These are phyloP conservation scores for Egretta garzetta DNA, from an alignment of 2,113 vertebrate genomes.

Conservation along the genomic window DNA sequence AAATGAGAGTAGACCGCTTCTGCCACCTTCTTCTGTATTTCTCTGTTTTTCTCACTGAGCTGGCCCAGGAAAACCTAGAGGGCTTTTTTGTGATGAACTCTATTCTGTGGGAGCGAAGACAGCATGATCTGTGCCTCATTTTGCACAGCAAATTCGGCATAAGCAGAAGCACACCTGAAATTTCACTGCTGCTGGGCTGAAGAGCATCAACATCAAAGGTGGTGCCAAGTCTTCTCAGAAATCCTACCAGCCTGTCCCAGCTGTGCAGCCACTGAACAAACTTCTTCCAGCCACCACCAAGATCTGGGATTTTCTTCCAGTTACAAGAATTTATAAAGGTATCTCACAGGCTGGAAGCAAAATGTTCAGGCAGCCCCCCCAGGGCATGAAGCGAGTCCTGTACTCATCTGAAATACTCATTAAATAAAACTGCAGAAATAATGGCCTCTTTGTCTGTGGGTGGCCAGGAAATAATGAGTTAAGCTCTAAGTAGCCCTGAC, in stretches of 20 bases:
- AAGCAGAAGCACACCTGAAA: not conserved
- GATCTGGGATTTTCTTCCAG: not conserved
- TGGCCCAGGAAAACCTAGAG: not conserved
- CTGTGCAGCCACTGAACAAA: not conserved
- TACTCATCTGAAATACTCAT: not conserved
- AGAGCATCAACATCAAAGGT: not conserved
- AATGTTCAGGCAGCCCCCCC: not conserved
- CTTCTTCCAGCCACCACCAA: not conserved
- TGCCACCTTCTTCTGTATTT: not conserved
- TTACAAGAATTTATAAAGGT: not conserved
- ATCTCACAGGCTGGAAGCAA: not conserved
- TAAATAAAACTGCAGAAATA: not conserved
- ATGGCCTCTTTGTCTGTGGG: not conserved
- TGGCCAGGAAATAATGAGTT: constrained; percentile 2
- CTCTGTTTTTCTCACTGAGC: not conserved
- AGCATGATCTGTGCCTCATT: not conserved
- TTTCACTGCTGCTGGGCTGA: not conserved
- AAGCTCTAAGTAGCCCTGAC: not conserved
- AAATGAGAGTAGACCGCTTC: not conserved
- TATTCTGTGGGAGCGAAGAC: fast-evolving
- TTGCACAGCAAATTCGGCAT: not conserved
- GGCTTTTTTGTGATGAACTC: not conserved
- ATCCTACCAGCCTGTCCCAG: not conserved
- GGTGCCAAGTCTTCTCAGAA: not conserved
- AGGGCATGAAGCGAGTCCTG: fast-evolving